phyloP scores from a whole-genome alignment of 2,797 vertebrate genomes.

The Orientallactaga sibirica region DNA sequence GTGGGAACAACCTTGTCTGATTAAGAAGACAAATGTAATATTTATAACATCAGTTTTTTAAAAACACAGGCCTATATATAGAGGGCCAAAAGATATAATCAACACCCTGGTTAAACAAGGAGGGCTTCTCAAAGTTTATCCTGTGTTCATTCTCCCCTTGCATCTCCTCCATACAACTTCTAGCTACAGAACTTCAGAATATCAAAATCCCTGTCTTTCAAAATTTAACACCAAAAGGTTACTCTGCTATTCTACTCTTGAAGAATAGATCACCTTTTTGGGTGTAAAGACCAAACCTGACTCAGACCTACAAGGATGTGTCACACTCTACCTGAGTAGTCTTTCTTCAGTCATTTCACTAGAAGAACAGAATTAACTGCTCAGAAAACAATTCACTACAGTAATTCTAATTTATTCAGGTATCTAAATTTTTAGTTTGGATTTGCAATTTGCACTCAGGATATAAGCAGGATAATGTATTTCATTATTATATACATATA shows the following conservation, averaged over 20 bases:
- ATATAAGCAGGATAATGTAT: too few relatives aligned
- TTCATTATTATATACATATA: too few relatives aligned
- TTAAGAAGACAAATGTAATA: background rate
- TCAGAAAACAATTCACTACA: background rate
- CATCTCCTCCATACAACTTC: background rate
- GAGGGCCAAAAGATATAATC: background rate
- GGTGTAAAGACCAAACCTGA: background rate
- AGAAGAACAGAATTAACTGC: background rate
- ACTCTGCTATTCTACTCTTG: background rate
- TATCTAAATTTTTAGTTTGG: too few relatives aligned
- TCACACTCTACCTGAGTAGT: background rate
- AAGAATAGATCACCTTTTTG: background rate
- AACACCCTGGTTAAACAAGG: background rate
- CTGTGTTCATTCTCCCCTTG: background rate
- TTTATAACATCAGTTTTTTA: background rate
- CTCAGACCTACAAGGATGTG: background rate
- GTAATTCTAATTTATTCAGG: background rate
- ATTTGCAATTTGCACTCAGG: too few relatives aligned
- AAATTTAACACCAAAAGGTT: background rate
- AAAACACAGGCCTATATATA: background rate
- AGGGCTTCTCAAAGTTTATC: background rate
- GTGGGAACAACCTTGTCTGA: background rate
- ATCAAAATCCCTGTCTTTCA: constrained; percentile 1
- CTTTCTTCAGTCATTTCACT: background rate
- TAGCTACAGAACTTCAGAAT: background rate